phyloP scores from a whole-genome alignment of 2,888 invertebrate species.

The Mythimna vitellina region DNA sequence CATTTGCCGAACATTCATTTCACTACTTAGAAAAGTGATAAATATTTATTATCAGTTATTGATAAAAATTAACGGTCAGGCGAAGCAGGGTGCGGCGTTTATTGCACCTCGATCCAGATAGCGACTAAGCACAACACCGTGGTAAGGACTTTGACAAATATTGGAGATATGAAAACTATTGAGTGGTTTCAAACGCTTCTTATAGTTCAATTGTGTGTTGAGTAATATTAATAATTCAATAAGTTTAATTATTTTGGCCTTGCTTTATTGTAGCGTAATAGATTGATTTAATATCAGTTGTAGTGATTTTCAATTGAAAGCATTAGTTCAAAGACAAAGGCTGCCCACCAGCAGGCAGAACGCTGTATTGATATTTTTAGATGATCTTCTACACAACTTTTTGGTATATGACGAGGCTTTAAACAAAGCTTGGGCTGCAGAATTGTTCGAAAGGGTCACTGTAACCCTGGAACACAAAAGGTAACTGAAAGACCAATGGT shows the following conservation, averaged over 20 bases:
- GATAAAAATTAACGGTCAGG: constrained; percentile 74
- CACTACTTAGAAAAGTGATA: constrained; percentile 54
- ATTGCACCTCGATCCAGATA: constrained; percentile 68
- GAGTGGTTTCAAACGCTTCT: constrained; percentile 23
- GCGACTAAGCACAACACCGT: constrained; percentile 36
- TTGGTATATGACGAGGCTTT: too few relatives aligned
- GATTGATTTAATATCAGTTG: neutral
- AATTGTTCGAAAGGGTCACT: too few relatives aligned
- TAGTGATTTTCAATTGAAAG: constrained; percentile 17
- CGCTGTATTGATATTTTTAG: neutral
- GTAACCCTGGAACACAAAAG: too few relatives aligned
- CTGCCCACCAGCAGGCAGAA: neutral
- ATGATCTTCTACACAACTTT: neutral
- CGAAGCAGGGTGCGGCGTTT: constrained; percentile 79
- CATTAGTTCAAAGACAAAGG: neutral
- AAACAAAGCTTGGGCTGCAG: neutral
- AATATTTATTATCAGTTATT: constrained; percentile 71
- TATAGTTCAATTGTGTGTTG: constrained; percentile 15
- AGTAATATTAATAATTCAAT: constrained; percentile 34
- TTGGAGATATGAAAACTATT: constrained; percentile 42
- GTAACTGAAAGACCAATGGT: too few relatives aligned
- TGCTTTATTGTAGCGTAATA: constrained; percentile 11
- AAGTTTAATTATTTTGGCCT: constrained; percentile 12
- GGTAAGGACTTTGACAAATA: constrained; percentile 48
- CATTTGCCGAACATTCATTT: constrained; percentile 44